Evolutionary conservation across 2,888 invertebrate species (phyloP).

Genomic region (Ametastegia equiseti): DNA sequence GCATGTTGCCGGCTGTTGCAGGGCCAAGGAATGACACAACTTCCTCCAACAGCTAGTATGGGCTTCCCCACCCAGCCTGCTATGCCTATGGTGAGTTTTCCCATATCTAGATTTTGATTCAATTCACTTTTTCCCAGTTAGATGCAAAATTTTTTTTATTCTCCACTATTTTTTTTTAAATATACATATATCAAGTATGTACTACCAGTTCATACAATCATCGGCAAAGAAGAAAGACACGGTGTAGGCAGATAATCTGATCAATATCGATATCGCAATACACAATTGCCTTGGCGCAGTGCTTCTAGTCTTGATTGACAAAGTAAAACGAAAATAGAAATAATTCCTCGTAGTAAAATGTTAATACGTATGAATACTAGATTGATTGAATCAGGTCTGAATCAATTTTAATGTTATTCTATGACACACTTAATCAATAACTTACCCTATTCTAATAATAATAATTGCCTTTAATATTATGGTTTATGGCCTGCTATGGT

Average conservation of each 20-base stretch:
- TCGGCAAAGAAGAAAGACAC: not conserved
- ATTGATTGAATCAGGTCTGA: not conserved
- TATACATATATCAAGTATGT: not conserved
- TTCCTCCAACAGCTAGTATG: conserved; percentile 70
- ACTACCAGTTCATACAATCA: too few relatives aligned
- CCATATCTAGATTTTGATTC: not conserved
- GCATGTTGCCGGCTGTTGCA: conserved; percentile 75
- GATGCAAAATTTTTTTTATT: not conserved
- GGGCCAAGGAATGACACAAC: conserved; percentile 76
- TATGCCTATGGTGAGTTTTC: conserved; percentile 70
- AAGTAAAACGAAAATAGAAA: not conserved
- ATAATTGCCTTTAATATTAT: conserved; percentile 3
- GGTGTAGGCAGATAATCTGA: not conserved
- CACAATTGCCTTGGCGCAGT: not conserved
- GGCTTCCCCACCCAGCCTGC: conserved; percentile 69
- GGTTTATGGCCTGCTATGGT: conserved; percentile 21
- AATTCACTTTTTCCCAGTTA: not conserved
- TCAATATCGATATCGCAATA: not conserved
- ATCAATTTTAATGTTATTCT: not conserved
- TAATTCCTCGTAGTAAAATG: not conserved
- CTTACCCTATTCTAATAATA: not conserved
- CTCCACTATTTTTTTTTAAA: too few relatives aligned
- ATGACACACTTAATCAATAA: conserved; percentile 6
- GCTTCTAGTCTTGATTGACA: not conserved
- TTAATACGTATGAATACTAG: not conserved